A percentile compares a stretch with the other conserved stretches of the same genome.
Evolutionary conservation across 2,113 vertebrate species (phyloP).

Genomic region (Callaeas wilsoni): DNA sequence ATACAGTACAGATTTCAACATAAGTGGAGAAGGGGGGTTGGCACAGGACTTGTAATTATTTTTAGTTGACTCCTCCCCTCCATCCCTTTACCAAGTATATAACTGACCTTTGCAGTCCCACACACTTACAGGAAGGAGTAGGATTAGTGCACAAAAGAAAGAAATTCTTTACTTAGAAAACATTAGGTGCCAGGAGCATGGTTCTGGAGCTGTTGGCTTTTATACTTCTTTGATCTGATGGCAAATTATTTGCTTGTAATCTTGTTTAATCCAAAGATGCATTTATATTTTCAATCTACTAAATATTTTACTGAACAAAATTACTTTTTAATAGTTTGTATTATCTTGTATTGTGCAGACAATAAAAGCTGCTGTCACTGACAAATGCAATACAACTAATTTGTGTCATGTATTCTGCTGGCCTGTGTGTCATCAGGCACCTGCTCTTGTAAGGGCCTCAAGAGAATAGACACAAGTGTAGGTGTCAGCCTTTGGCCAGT

Average conservation of each 20-base stretch:
- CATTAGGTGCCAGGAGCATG: neutral
- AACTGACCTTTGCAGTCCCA: neutral
- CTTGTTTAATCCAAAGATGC: neutral
- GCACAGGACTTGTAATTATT: neutral
- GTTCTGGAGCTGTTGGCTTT: neutral
- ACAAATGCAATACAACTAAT: neutral
- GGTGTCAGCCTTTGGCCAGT: neutral
- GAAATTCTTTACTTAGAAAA: neutral
- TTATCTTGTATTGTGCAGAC: neutral
- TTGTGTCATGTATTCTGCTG: neutral
- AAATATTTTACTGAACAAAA: conserved; percentile 36
- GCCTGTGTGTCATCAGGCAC: neutral
- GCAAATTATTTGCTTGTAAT: conserved; percentile 15
- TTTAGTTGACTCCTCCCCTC: neutral
- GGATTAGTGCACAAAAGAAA: neutral
- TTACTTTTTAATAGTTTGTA: neutral
- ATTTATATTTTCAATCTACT: conserved; percentile 29
- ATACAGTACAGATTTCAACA: neutral
- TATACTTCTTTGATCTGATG: neutral
- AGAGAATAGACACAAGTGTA: neutral
- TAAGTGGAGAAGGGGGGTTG: neutral
- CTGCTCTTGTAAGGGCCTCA: neutral
- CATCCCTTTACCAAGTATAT: neutral
- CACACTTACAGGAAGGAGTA: neutral
- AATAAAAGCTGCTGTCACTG: conserved; percentile 2